A percentile compares a stretch with the other conserved stretches of the same genome.
These are phyloP conservation scores for Guaruba guarouba DNA, from an alignment of 2,113 vertebrate species.

Conservation along the genomic window DNA sequence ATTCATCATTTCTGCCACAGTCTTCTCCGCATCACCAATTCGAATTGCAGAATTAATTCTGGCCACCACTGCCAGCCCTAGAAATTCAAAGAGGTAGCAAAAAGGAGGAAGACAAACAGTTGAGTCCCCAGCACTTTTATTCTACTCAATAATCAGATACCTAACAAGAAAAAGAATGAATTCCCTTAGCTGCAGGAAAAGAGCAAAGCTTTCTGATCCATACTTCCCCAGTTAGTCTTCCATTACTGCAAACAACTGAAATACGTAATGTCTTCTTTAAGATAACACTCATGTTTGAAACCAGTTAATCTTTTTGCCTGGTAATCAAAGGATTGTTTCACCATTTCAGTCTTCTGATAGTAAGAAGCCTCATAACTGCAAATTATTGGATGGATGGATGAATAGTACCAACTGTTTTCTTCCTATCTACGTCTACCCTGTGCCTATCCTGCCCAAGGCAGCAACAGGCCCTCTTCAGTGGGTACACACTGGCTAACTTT, in stretches of 20 bases:
- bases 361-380: neutral
- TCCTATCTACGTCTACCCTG: neutral
- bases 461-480: neutral
- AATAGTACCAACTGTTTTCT: neutral
- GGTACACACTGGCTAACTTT: neutral
- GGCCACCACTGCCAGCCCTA: constrained; percentile 86
- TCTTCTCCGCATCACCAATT: constrained; percentile 83
- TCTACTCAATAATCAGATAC: neutral
- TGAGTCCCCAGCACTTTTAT: neutral
- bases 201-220: neutral
- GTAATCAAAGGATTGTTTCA: neutral
- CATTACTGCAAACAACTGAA: neutral
- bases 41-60: constrained; percentile 87
- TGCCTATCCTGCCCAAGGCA: neutral
- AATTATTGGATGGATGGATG: neutral
- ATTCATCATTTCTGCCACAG: constrained; percentile 89
- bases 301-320: neutral
- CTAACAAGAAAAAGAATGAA: neutral
- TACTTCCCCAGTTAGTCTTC: neutral
- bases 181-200: neutral
- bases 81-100: neutral
- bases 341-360: neutral
- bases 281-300: neutral
- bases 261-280: neutral
- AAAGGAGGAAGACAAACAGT: neutral